Evolutionary conservation across 2,888 invertebrate species (phyloP), one percentile per base, ranked within the genome.

Genomic region (Apamea sordens): DNA sequence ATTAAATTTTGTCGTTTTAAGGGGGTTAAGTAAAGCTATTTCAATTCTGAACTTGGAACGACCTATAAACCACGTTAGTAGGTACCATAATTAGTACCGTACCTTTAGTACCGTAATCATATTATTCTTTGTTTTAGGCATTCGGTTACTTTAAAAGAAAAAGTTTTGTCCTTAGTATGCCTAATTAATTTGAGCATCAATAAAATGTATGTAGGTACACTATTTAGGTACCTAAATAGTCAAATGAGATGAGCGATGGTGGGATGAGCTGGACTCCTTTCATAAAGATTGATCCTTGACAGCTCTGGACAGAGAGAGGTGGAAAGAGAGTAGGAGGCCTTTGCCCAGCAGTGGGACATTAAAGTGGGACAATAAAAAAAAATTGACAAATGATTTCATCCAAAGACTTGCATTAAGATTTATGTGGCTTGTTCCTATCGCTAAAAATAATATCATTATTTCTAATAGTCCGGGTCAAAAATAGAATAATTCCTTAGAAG

Each of bases 21-120:
- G 61, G 10, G 53, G 24, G 15, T 63, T 50, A 32, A 8, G n/a
- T 15, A 21, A 59, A 53, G 53, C 15, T 64, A 13, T 63, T 63
- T 44, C 11, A 77, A 63, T 63, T 50, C 5, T 21, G 11, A 61
- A 76, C 73, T 68, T 75, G 18, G 32, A 69, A 32, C 53, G 41
- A 63, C 61, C 24, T 77, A 21, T 67, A 77, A 68, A 77, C 63
- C 63, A 77, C 32, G 64, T 77, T 53, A 53, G 50, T n/a, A n/a
- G n/a, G n/a, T 24, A 15, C 11, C 69, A 61, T 36, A 36, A 36
- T 36, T 36, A 36, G 36, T 2, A 36, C 36, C 36, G 36, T 36
- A 36, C 36, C 32, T 70, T 77, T 44, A 53, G 50, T 24, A 41
- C 41, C 41, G 4, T 41, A 44, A 69, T 32, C 69, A 41, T 70